These are phyloP conservation scores for Podarcis raffonei DNA, from an alignment of 2,113 vertebrate genomes.

Conservation along the genomic window DNA sequence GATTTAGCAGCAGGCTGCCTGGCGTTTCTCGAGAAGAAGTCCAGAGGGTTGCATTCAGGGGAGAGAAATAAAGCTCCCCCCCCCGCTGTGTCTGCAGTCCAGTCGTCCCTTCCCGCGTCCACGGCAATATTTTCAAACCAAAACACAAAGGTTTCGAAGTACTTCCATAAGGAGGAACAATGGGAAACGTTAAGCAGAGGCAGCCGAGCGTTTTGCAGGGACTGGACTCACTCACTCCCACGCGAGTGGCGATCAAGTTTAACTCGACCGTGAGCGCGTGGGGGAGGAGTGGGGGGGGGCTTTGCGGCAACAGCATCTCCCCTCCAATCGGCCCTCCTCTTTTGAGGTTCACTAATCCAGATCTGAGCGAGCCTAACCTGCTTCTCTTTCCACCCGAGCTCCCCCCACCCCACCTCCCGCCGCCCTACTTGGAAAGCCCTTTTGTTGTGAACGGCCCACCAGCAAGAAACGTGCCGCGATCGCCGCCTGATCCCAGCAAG, in stretches of 20 bases:
- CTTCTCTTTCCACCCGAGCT: neutral
- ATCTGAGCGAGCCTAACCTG: neutral
- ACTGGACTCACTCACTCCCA: neutral
- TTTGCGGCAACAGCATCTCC: neutral
- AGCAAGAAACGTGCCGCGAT: neutral
- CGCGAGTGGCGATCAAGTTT: conserved; percentile 56
- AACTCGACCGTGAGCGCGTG: neutral
- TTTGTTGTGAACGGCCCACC: conserved; percentile 20
- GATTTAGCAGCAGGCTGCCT: conserved; percentile 24
- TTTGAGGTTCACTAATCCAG: neutral
- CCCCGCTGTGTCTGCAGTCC: no score
- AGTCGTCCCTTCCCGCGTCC: neutral
- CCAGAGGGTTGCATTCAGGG: neutral
- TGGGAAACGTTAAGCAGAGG: no score
- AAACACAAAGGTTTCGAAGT: neutral
- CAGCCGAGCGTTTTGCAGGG: neutral
- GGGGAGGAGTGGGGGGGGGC: neutral
- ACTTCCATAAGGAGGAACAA: neutral
- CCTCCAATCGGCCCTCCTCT: neutral
- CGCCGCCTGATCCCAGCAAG: neutral
- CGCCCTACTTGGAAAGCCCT: neutral
- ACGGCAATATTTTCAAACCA: neutral
- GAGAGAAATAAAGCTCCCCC: neutral
- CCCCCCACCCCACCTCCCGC: neutral
- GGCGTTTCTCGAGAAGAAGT: neutral